Conservation (phyloP, 2,113 vertebrate genomes). For the Vicugna pacos region DNA sequence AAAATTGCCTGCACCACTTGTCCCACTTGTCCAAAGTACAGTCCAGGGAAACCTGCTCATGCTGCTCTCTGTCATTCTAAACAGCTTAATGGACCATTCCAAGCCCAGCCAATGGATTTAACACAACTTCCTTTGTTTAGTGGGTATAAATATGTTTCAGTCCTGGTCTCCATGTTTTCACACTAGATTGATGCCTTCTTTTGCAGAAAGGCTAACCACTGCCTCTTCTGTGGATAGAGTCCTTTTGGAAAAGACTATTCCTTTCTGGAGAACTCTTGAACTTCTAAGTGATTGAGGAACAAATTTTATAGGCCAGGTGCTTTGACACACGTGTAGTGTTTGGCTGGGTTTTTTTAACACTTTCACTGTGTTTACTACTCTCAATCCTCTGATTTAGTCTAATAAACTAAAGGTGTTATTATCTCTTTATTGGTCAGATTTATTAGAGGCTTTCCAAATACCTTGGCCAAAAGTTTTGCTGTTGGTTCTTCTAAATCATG, state of each 20-base stretch:
- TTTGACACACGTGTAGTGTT: not conserved
- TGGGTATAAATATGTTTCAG: not conserved
- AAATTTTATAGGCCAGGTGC: no score
- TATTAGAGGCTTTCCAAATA: not conserved
- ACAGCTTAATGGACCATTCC: not conserved
- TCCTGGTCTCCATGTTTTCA: not conserved
- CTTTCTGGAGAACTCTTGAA: not conserved
- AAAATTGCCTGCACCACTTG: not conserved
- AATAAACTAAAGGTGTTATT: not conserved
- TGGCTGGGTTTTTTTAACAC: not conserved
- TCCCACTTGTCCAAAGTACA: not conserved
- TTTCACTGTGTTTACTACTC: not conserved
- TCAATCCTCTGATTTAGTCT: not conserved
- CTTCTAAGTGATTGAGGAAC: not conserved
- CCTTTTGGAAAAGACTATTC: not conserved
- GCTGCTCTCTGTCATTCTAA: not conserved
- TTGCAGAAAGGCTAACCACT: not conserved
- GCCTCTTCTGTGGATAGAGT: not conserved
- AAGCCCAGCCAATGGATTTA: not conserved
- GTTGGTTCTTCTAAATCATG: not conserved
- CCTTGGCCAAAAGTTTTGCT: not conserved
- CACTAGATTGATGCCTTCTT: not conserved
- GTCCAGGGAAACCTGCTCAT: not conserved
- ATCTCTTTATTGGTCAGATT: not conserved
- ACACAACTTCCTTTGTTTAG: not conserved